Evolutionary conservation across 2,888 invertebrate species (phyloP), one percentile per base, ranked within the genome.

Genomic region (Erebia aethiops): DNA sequence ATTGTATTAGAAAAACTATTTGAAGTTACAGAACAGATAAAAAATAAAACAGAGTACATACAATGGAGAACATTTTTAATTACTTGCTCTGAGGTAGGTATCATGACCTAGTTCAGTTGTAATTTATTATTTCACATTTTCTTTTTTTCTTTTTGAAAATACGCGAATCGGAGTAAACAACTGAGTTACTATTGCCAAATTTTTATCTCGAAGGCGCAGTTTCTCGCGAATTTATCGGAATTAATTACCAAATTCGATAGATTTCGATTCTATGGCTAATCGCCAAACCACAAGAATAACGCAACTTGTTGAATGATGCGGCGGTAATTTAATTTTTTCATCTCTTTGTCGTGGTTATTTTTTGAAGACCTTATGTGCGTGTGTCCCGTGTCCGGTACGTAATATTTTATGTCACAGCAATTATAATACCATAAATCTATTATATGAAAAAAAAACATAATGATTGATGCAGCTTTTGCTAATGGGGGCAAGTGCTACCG

Each of bases 201-300:
- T 54, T 52, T 41, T 64, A 41, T 52, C 16, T 5, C 35, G 52
- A 1, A 21, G 62, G 49, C 62, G 49, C 14, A 51, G 49, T 62
- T 62, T 62, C 49, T 21, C 14, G 21, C 9, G 62, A 49, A 49
- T 21, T 63, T 49, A 49, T 63, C 14, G 51, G 62, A 63, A 9
- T 63, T 63, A 2, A 54, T 64, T 64, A 54, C 64, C 41, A 51
- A 64, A 64, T 64, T 41, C 21, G n/a, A 51, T n/a, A 51, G 54
- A 54, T 64, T 64, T 64, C 64, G 10, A 35, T 41, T 64, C 35
- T 54, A 54, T 35, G 41, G 41, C 52, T 64, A 64, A 64, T 64
- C 41, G 16, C 41, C 41, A 16, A 54, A 52, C 11, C 35, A 35
- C 52, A 52, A 64, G n/a, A 26, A 35, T 64, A 64, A 54, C 54